Percentiles rank a stretch among this genome's conserved stretches.
These are phyloP conservation scores for Cossypha polioptera DNA, from an alignment of 2,797 vertebrate species.

Conservation along the genomic window DNA sequence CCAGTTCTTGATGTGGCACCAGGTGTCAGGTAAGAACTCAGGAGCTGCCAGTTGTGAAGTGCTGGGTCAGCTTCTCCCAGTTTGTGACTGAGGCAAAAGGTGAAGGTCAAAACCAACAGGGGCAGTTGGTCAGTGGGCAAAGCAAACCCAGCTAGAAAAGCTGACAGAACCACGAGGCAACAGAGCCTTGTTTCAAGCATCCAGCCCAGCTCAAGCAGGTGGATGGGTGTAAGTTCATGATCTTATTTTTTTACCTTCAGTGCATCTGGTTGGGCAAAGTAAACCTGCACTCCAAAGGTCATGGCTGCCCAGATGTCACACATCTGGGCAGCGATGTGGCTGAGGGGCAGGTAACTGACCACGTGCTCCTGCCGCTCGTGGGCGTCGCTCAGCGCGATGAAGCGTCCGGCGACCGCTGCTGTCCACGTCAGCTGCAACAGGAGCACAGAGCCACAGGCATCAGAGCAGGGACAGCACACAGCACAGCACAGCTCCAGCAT, in stretches of 20 bases:
- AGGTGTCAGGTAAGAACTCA: neutral
- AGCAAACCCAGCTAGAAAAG: neutral
- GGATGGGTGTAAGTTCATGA: neutral
- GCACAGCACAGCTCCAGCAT: accelerated
- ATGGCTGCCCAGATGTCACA: constrained; percentile 88
- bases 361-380: constrained; percentile 77
- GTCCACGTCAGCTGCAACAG: constrained; percentile 87
- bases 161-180: neutral
- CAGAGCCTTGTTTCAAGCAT: neutral
- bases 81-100: neutral
- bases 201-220: neutral
- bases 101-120: neutral
- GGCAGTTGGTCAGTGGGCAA: neutral
- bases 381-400: constrained; percentile 58
- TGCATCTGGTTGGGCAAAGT: constrained; percentile 91
- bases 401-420: constrained; percentile 38
- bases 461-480: neutral
- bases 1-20: neutral
- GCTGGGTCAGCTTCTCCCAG: neutral
- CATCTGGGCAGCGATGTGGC: constrained; percentile 92
- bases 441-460: accelerated
- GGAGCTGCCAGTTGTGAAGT: neutral
- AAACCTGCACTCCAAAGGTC: constrained; percentile 75
- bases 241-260: constrained; percentile 82
- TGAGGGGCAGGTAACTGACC: constrained; percentile 95